Conservation (phyloP, 1,140 invertebrate species). For the Drosophila rhopaloa region DNA sequence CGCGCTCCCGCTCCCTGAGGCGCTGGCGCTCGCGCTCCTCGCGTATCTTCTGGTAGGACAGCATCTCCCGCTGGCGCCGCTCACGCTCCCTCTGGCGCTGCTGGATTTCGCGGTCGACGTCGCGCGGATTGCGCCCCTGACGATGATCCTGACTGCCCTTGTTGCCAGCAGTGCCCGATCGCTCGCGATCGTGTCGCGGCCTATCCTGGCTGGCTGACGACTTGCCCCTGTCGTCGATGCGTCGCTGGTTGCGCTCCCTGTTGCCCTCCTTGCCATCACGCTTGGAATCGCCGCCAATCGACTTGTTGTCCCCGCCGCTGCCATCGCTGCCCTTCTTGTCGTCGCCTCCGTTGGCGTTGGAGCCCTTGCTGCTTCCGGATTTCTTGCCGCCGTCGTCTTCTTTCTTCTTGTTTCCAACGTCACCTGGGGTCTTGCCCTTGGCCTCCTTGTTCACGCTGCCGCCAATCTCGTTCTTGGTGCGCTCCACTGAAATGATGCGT, state of each 20-base stretch:
- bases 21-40: slow-evolving; percentile 92
- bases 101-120: slow-evolving; percentile 75
- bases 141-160: slow-evolving; percentile 46
- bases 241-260: slow-evolving; percentile 49
- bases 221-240: slow-evolving; percentile 61
- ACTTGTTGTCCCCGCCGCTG: slow-evolving; percentile 27
- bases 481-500: slow-evolving; percentile 96
- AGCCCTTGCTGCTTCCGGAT: slow-evolving; percentile 33
- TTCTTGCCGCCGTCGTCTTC: slow-evolving; percentile 68
- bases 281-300: slow-evolving; percentile 40
- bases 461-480: slow-evolving; percentile 88
- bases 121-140: slow-evolving; percentile 59
- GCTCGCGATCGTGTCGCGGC: slow-evolving; percentile 64
- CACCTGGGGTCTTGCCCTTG: slow-evolving; percentile 35
- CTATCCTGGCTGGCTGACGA: slow-evolving; percentile 34
- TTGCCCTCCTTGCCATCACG: slow-evolving; percentile 62
- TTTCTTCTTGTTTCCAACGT: slow-evolving; percentile 33
- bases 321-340: slow-evolving; percentile 56
- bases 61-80: slow-evolving; percentile 77
- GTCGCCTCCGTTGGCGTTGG: slow-evolving; percentile 29
- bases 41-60: slow-evolving; percentile 85
- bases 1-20: slow-evolving; percentile 90
- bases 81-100: slow-evolving; percentile 73
- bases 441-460: slow-evolving; percentile 53
- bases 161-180: slow-evolving; percentile 46